Percentiles rank a stretch among this genome's conserved stretches.
These are phyloP conservation scores for Phylloscopus whistleri DNA, from an alignment of 2,113 vertebrate species.

Conservation along the genomic window DNA sequence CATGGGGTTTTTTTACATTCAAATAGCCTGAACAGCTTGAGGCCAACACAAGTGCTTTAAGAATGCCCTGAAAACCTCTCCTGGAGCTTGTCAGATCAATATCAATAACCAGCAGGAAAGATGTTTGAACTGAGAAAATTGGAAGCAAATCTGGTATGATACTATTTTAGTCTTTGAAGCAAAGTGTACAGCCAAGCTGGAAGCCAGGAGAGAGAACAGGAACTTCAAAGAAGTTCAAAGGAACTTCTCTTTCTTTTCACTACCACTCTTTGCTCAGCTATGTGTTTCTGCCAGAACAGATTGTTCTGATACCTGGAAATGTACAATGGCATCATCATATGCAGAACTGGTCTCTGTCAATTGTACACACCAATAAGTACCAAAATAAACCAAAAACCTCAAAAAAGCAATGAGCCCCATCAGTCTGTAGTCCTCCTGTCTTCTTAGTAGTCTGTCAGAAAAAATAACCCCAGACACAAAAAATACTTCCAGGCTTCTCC, in stretches of 20 bases:
- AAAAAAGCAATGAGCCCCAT: not conserved
- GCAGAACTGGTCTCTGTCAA: not conserved
- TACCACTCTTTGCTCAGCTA: not conserved
- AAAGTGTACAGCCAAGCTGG: conserved; percentile 12
- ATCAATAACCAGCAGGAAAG: conserved; percentile 34
- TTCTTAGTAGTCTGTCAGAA: not conserved
- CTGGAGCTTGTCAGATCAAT: conserved; percentile 25
- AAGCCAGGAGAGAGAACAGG: conserved; percentile 17
- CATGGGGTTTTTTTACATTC: not conserved
- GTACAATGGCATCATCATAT: not conserved
- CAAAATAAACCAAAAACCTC: not conserved
- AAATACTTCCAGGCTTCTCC: not conserved
- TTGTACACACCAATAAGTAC: not conserved
- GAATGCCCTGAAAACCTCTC: not conserved
- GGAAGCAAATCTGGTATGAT: conserved; percentile 41
- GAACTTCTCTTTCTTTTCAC: not conserved
- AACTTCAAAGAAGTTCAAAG: conserved; percentile 46
- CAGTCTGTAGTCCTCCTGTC: not conserved
- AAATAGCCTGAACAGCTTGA: not conserved
- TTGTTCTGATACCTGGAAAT: not conserved
- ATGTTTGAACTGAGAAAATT: conserved; percentile 8
- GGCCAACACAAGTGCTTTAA: not conserved
- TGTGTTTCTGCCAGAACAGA: not conserved
- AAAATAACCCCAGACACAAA: not conserved
- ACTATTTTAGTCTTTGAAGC: conserved; percentile 24